Base-by-base conservation (phyloP, 2,113 vertebrate genomes). In the Tachysurus fulvidraco region DNA sequence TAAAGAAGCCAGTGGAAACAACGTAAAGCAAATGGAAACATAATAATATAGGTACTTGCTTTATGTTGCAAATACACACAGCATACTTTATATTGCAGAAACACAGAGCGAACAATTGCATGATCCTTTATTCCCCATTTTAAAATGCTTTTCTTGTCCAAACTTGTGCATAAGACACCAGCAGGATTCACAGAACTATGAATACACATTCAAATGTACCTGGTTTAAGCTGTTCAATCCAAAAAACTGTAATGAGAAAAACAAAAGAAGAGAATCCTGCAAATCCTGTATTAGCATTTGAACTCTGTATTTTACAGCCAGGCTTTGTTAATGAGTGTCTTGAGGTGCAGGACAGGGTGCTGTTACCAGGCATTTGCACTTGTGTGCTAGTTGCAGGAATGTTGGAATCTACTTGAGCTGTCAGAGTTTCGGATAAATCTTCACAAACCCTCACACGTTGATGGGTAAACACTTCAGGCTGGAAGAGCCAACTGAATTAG, bases 311-410 rank as follows among this genome's bases (percentile, higher is more conserved):
- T 74, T 81, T 60, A 30, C 16, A 50, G 28, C 19, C 17, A 10
- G n/a, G 14, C 19, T 81, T 74, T 44, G 19, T 87, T 69, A 73
- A 64, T 87, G 41, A 74, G 13, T 65, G 30, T 83, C 55, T 21
- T 25, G 80, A 64, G 25, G 13, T 30, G n/a, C 52, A 60, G 83
- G 60, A 50, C 78, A 19, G 74, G 21, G 8, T 80, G 36, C 23
- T 62, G 16, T 81, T 86, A 65, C 71, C 44, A 74, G 74, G 36
- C 28, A n/a, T 69, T 90, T 80, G 84, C 80, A 87, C 67, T 77
- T 78, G 25, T 11, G 79, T 86, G 86, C 85, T 86, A 91, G 83
- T n/a, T 89, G 67, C 81, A 85, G 88, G 88, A 74, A 87, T 89
- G 82, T 55, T 79, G 81, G 81, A 82, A 85, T 89, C 52, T 67